phyloP scores from a whole-genome alignment of 2,797 vertebrate genomes.

The Crenichthys baileyi region DNA sequence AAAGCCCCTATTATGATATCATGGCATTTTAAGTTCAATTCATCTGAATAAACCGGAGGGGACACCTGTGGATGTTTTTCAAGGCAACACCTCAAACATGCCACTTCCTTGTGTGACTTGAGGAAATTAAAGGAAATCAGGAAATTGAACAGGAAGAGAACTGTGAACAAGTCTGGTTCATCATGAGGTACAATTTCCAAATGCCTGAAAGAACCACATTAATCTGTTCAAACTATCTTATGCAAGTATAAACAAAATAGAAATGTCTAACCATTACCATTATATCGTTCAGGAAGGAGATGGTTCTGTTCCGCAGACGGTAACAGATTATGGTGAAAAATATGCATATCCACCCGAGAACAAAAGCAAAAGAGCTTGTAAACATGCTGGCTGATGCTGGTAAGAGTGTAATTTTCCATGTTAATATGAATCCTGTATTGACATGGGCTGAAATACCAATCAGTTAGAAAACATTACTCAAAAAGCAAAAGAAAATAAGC shows the following conservation, averaged over 20 bases:
- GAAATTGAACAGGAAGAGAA: background rate
- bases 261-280: background rate
- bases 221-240: background rate
- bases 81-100: background rate
- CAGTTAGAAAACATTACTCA: background rate
- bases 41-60: background rate
- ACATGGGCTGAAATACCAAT: background rate
- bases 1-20: background rate
- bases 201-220: background rate
- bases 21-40: background rate
- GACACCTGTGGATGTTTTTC: background rate
- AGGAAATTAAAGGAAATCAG: background rate
- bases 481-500: no score
- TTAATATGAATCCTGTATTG: no score
- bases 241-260: background rate
- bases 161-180: background rate
- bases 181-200: background rate
- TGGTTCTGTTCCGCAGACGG: background rate
- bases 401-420: background rate
- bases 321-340: background rate
- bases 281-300: background rate
- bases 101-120: background rate
- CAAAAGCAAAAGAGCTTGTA: background rate
- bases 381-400: background rate
- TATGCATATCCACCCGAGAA: background rate